Percentiles rank a stretch among this genome's conserved stretches.
Conservation (phyloP, 2,113 vertebrate species). For the Neodontobutis hainanensis region DNA sequence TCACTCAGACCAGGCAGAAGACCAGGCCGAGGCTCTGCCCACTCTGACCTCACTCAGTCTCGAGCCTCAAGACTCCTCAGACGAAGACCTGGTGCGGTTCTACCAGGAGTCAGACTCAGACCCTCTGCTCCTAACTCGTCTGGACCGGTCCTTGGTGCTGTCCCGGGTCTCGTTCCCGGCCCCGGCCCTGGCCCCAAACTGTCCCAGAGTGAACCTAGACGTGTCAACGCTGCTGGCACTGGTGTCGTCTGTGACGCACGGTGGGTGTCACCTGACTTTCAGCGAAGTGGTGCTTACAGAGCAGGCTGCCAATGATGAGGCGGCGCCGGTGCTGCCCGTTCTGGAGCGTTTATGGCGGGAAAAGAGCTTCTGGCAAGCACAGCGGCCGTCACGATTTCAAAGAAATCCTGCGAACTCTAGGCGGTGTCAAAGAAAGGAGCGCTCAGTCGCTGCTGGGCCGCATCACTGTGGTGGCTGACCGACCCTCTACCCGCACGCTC, state of each 20-base stretch:
- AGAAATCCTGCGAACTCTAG: conserved; percentile 89
- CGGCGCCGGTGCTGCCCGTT: conserved; percentile 85
- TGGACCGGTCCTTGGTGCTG: not conserved
- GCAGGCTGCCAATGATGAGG: conserved; percentile 92
- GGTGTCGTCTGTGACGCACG: conserved; percentile 92
- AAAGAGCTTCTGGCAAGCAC: conserved; percentile 93
- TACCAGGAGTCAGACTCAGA: not conserved
- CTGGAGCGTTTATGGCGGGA: conserved; percentile 89
- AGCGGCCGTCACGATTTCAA: conserved; percentile 92
- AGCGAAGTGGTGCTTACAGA: conserved; percentile 92
- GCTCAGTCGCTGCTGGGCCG: conserved; percentile 82
- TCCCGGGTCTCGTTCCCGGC: not conserved
- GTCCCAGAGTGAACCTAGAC: conserved; percentile 81
- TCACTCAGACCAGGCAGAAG: conserved; percentile 27
- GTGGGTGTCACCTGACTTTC: conserved; percentile 88
- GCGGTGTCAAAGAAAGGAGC: conserved; percentile 87
- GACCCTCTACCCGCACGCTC: conserved; percentile 86
- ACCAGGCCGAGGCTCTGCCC: conserved; percentile 84
- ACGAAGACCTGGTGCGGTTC: not conserved
- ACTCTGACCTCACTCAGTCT: conserved; percentile 38
- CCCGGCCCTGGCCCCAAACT: not conserved
- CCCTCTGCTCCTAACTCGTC: not conserved
- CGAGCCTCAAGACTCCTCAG: not conserved
- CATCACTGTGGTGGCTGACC: conserved; percentile 86
- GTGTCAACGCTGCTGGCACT: conserved; percentile 92